Base-by-base conservation (phyloP, 2,888 invertebrate species). In the Allophyes oxyacanthae region DNA sequence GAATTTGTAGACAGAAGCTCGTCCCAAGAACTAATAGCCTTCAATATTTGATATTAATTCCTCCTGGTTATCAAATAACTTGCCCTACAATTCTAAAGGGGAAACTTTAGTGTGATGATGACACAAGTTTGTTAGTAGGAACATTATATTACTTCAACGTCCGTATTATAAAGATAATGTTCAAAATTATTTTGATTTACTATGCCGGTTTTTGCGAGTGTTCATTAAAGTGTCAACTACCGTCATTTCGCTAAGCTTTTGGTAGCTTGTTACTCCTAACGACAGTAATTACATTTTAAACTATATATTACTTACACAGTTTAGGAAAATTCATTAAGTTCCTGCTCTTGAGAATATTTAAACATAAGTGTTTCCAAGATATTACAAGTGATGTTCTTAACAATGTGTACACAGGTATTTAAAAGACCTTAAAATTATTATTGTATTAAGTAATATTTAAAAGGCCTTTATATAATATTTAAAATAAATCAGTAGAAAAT, bases 161-260 rank as follows among this genome's bases (percentile, higher is more conserved):
- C 41, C 44, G 15, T 13, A 41, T 53, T 64, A 41, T 34, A 45
- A 14, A 36, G 64, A 43, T 51, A 36, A 49, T 49, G 15, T 48
- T 51, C n/a, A n/a, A n/a, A n/a, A n/a, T n/a, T n/a, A n/a, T 67
- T 46, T 28, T 38, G 25, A 32, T 25, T 33, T 48, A 43, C 34
- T 44, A 44, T 26, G 41, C 38, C 11, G 41, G 41, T 53, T 68
- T 41, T 68, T 50, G 46, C 15, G 34, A 40, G 20, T 51, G 38
- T 54, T 68, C 62, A 70, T 70, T 68, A 63, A 68, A 68, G 49
- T 46, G 33, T 37, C 14, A 41, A 37, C 36, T 48, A 33, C 37
- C 48, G 38, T 46, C 7, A 28, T 43, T 52, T 58, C 11, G 7
- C 20, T 5, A 54, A 41, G 44, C 40, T 48, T 52, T 64, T 13